Conservation (phyloP, 2,113 vertebrate species). For the Neoarius graeffei region DNA sequence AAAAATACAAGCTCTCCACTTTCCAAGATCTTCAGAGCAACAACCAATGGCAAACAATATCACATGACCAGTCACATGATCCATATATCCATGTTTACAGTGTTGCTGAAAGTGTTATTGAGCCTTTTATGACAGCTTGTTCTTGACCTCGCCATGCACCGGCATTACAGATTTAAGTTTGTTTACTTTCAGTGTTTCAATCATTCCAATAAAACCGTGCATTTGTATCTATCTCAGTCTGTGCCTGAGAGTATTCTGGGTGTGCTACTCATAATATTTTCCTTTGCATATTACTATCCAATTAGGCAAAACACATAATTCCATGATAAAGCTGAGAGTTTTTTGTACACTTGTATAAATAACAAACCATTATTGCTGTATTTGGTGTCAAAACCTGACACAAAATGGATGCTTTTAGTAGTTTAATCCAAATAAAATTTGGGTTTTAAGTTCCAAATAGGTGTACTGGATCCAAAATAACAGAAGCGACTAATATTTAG, state of each 20-base stretch:
- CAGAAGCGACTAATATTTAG: background rate
- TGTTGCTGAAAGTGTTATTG: background rate
- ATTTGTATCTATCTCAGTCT: background rate
- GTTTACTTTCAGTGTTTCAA: background rate
- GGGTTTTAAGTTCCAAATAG: background rate
- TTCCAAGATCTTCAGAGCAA: background rate
- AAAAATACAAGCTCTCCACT: background rate
- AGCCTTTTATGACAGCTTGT: background rate
- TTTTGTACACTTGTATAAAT: background rate
- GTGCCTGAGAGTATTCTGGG: background rate
- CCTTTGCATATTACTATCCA: background rate
- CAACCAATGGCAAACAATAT: background rate
- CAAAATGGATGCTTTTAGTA: background rate
- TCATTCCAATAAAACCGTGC: background rate
- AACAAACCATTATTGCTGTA: background rate
- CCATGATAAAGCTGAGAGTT: background rate
- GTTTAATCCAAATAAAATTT: background rate
- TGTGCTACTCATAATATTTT: background rate
- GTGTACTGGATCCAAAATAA: slow-evolving; percentile 1
- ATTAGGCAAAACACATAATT: background rate
- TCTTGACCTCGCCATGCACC: background rate
- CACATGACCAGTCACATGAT: background rate
- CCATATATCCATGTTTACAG: background rate
- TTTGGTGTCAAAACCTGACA: background rate
- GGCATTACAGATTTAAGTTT: background rate